phyloP scores from a whole-genome alignment of 2,888 invertebrate genomes.

The Teleiodes luculella region DNA sequence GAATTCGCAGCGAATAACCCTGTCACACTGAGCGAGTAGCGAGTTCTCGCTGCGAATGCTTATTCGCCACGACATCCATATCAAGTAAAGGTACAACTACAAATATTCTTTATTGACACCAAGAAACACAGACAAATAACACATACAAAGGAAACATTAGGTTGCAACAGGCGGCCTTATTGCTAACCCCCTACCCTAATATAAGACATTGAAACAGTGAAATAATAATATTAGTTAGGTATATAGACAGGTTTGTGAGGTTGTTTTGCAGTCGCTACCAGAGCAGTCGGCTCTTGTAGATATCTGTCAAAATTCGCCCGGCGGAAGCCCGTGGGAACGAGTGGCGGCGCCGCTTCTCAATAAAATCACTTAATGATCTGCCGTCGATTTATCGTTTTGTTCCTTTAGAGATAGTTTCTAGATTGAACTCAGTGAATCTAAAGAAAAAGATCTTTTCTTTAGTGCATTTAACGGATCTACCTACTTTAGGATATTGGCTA shows the following conservation, averaged over 20 bases:
- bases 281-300: slow-evolving; percentile 59
- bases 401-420: neutral
- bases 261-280: slow-evolving; percentile 55
- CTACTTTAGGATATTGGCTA: neutral
- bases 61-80: no score
- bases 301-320: slow-evolving; percentile 77
- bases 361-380: slow-evolving; percentile 47
- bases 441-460: neutral
- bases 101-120: no score
- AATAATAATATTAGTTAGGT: no score
- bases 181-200: no score
- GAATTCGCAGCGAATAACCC: no score
- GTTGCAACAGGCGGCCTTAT: no score
- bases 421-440: neutral
- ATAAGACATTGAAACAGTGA: no score
- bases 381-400: neutral
- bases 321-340: slow-evolving; percentile 74
- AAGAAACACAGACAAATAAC: no score
- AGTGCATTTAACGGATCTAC: neutral
- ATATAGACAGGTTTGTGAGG: neutral
- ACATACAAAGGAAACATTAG: no score
- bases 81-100: no score
- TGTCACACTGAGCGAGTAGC: no score
- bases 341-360: slow-evolving; percentile 67
- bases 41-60: no score